phyloP scores from a whole-genome alignment of 2,797 vertebrate genomes.

The Apogon hyalosoma region DNA sequence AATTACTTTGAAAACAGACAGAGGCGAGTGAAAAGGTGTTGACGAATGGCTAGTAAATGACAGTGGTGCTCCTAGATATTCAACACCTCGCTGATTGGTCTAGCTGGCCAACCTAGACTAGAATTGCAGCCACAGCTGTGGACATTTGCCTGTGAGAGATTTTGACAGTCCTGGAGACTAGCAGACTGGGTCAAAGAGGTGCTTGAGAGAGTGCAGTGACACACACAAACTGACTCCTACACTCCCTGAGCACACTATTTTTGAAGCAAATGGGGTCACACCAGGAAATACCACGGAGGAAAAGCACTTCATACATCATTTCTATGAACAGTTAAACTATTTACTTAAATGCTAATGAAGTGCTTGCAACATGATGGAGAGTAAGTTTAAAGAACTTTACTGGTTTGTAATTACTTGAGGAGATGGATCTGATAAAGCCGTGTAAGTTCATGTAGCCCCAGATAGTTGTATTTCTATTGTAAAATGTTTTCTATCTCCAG shows the following conservation, averaged over 20 bases:
- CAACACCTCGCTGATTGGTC: constrained; percentile 58
- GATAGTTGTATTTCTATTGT: not conserved
- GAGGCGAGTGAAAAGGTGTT: constrained; percentile 62
- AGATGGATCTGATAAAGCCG: constrained; percentile 32
- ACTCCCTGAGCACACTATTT: constrained; percentile 28
- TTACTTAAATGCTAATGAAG: constrained; percentile 67
- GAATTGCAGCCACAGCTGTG: constrained; percentile 74
- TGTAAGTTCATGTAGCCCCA: constrained; percentile 16
- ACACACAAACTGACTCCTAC: constrained; percentile 26
- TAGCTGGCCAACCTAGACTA: constrained; percentile 39
- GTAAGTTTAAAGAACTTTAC: constrained; percentile 27
- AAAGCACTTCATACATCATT: constrained; percentile 71
- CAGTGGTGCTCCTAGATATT: constrained; percentile 61
- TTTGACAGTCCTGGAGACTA: constrained; percentile 67
- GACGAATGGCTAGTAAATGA: constrained; percentile 60
- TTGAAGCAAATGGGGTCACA: constrained; percentile 59
- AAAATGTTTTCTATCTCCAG: constrained; percentile 37
- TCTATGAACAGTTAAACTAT: constrained; percentile 56
- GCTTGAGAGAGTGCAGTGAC: constrained; percentile 49
- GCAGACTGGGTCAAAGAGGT: constrained; percentile 58
- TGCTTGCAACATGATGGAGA: constrained; percentile 55
- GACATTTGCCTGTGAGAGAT: constrained; percentile 72
- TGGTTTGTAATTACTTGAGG: constrained; percentile 31
- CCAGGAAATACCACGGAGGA: constrained; percentile 64
- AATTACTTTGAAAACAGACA: constrained; percentile 48